phyloP scores from a whole-genome alignment of 2,888 invertebrate genomes.

The Glaucopsyche alexis region DNA sequence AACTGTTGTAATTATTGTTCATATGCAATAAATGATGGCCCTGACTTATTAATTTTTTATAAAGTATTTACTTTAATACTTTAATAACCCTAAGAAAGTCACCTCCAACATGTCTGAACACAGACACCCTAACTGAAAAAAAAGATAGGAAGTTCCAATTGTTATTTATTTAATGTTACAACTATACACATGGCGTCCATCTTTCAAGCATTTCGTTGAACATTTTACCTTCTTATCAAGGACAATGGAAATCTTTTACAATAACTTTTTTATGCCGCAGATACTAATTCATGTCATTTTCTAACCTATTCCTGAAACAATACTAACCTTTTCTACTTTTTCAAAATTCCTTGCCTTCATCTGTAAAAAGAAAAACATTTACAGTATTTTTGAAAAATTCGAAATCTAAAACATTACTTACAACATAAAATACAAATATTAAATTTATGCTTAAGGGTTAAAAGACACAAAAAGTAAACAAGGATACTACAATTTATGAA shows the following conservation, averaged over 20 bases:
- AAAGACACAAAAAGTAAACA: too few species aligned
- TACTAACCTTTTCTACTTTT: slow-evolving; percentile 98
- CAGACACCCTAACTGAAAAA: slow-evolving; percentile 72
- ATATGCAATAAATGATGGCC: too few species aligned
- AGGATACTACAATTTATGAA: too few species aligned
- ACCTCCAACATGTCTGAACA: slow-evolving; percentile 76
- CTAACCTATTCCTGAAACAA: slow-evolving; percentile 36
- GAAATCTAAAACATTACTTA: too few species aligned
- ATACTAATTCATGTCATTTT: background rate
- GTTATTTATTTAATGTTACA: slow-evolving; percentile 62
- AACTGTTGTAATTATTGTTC: background rate
- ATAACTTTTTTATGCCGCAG: slow-evolving; percentile 46
- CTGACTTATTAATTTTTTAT: too few species aligned
- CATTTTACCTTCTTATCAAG: slow-evolving; percentile 46
- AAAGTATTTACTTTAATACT: background rate
- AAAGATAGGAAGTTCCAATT: slow-evolving; percentile 55
- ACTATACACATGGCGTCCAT: slow-evolving; percentile 41
- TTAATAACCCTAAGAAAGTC: slow-evolving; percentile 57
- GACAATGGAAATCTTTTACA: slow-evolving; percentile 35
- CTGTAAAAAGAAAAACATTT: slow-evolving; percentile 80
- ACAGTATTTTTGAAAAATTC: background rate
- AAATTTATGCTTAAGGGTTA: background rate
- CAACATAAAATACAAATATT: background rate
- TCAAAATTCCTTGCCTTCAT: slow-evolving; percentile 99
- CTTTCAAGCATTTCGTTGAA: slow-evolving; percentile 30